These are phyloP conservation scores for Busseola fusca DNA, from an alignment of 2,888 invertebrate species.

Conservation along the genomic window DNA sequence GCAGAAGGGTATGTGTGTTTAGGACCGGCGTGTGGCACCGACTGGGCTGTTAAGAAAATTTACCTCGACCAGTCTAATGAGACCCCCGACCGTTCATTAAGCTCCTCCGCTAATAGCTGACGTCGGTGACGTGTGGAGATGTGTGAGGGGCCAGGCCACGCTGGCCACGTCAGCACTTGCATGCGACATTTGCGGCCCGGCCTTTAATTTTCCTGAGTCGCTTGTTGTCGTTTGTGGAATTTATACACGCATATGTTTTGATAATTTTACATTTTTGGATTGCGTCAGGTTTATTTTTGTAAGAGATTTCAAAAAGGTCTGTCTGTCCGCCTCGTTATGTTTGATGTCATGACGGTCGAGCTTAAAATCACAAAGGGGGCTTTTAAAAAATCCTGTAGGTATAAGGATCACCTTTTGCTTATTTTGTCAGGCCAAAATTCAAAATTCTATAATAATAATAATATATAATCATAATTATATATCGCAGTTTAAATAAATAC, in stretches of 20 bases:
- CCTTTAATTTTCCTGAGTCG: slow-evolving; percentile 69
- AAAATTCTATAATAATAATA: no score
- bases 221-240: slow-evolving; percentile 67
- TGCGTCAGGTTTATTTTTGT: slow-evolving; percentile 54
- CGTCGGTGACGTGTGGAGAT: slow-evolving; percentile 35
- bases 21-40: slow-evolving; percentile 72
- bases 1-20: slow-evolving; percentile 76
- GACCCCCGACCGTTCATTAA: slow-evolving; percentile 67
- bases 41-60: slow-evolving; percentile 72
- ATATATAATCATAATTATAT: no score
- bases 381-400: slow-evolving; percentile 30
- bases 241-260: slow-evolving; percentile 62
- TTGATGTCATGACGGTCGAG: slow-evolving; percentile 48
- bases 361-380: slow-evolving; percentile 11
- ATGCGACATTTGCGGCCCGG: slow-evolving; percentile 67
- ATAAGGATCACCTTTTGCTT: slow-evolving; percentile 15
- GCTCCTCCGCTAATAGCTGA: slow-evolving; percentile 26
- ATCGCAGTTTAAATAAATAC: not conserved
- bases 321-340: slow-evolving; percentile 37
- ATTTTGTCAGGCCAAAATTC: not conserved
- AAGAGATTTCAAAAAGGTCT: slow-evolving; percentile 58
- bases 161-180: slow-evolving; percentile 68
- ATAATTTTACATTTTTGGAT: slow-evolving; percentile 61
- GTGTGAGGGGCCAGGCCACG: slow-evolving; percentile 59
- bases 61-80: slow-evolving; percentile 58